Conservation (phyloP, 2,113 vertebrate genomes). For the Hiodon alosoides region DNA sequence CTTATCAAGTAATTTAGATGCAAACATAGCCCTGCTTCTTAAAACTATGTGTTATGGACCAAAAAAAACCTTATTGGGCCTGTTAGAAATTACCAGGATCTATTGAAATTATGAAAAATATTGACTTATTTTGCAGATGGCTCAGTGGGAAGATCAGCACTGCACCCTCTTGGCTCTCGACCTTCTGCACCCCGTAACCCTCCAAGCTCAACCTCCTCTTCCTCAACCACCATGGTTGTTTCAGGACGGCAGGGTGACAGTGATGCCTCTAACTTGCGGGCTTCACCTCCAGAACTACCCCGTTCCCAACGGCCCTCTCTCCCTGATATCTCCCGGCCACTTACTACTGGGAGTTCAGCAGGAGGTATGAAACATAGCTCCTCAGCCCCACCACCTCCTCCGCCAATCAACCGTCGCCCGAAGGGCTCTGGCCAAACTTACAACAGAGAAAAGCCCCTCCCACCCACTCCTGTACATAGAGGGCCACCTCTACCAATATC, state of each 20-base stretch:
- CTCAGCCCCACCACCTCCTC: constrained; percentile 79
- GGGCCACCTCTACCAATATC: constrained; percentile 58
- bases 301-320: constrained; percentile 79
- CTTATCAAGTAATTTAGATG: no score
- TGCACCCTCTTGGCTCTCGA: constrained; percentile 71
- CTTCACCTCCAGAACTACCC: constrained; percentile 68
- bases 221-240: constrained; percentile 11
- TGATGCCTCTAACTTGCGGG: constrained; percentile 54
- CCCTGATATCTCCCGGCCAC: constrained; percentile 77
- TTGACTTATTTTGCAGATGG: constrained; percentile 56
- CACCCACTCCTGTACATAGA: constrained; percentile 60
- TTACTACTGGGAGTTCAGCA: constrained; percentile 47
- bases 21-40: no score
- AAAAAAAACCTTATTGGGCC: no score
- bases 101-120: no score
- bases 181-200: constrained; percentile 69
- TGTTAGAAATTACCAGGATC: background rate
- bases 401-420: constrained; percentile 68
- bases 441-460: constrained; percentile 68
- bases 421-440: constrained; percentile 61
- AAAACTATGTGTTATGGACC: no score
- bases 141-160: constrained; percentile 64
- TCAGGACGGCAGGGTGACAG: constrained; percentile 63
- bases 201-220: background rate
- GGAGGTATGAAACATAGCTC: constrained; percentile 81